Evolutionary conservation across 2,888 invertebrate genomes (phyloP).

Genomic region (Lasius fuliginosus): DNA sequence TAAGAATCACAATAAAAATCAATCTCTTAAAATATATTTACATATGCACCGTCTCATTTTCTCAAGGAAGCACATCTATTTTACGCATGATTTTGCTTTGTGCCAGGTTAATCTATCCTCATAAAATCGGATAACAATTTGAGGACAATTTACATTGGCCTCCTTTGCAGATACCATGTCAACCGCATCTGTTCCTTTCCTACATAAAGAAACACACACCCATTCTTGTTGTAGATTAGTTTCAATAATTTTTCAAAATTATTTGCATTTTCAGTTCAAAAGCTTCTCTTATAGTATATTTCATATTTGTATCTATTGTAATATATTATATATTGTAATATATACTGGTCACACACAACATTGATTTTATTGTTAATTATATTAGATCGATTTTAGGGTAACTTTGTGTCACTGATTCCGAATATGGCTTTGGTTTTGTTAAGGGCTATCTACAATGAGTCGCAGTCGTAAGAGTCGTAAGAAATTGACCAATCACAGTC

Average conservation of each 20-base stretch:
- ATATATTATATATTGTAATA: background rate
- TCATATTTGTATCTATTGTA: background rate
- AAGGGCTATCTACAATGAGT: too few species aligned
- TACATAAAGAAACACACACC: constrained; percentile 59
- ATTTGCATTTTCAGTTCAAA: background rate
- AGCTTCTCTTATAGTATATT: background rate
- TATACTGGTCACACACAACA: too few species aligned
- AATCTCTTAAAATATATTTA: background rate
- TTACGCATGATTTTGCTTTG: constrained; percentile 87
- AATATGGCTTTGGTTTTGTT: too few species aligned
- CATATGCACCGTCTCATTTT: background rate
- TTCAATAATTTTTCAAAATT: background rate
- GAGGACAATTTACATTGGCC: constrained; percentile 90
- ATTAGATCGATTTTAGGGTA: too few species aligned
- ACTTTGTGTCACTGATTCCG: too few species aligned
- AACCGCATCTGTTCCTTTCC: constrained; percentile 91
- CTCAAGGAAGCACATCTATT: constrained; percentile 45
- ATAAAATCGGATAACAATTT: constrained; percentile 91
- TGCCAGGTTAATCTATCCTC: constrained; percentile 96
- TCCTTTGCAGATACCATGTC: constrained; percentile 90
- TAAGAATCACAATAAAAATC: background rate
- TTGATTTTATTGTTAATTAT: too few species aligned
- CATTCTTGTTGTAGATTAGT: background rate
- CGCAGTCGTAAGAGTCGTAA: too few species aligned
- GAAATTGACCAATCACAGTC: too few species aligned